A percentile compares a stretch with the other conserved stretches of the same genome.
phyloP scores from a whole-genome alignment of 2,888 invertebrate genomes.

The Pachliopta kotzebuea region DNA sequence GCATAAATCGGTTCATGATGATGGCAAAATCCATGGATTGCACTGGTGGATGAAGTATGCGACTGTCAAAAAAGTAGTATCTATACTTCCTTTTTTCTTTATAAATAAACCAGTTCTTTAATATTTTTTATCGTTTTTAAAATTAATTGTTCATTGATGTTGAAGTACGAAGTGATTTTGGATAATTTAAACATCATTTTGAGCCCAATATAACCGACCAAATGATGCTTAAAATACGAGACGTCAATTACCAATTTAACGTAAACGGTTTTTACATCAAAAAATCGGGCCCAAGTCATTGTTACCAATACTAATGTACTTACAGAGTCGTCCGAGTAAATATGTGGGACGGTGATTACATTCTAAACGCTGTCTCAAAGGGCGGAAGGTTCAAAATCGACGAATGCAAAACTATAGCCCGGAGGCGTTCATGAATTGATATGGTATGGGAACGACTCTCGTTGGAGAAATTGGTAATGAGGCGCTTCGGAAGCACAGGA shows the following conservation, averaged over 20 bases:
- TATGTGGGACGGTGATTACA: background rate
- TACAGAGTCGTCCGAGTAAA: conserved; percentile 19
- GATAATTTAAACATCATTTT: conserved; percentile 16
- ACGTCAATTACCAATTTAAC: conserved; percentile 25
- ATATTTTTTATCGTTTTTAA: background rate
- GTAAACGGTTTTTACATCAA: conserved; percentile 20
- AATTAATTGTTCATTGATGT: background rate
- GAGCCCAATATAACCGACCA: conserved; percentile 7
- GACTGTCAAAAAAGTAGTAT: no score
- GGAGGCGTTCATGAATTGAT: conserved; percentile 38
- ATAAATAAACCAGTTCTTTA: background rate
- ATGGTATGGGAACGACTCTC: conserved; percentile 39
- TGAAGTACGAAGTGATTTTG: conserved; percentile 1
- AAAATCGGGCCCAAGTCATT: conserved; percentile 30
- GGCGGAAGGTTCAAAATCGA: conserved; percentile 12
- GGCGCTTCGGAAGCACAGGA: conserved; percentile 37
- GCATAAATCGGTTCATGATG: no score
- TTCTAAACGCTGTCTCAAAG: background rate
- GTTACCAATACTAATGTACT: conserved; percentile 31
- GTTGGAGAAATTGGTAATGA: conserved; percentile 60
- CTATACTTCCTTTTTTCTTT: background rate
- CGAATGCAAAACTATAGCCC: conserved; percentile 30
- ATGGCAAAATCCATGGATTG: no score
- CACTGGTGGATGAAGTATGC: no score
- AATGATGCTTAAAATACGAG: conserved; percentile 19